Base-by-base conservation (phyloP, 2,113 vertebrate species). In the Ptilonorhynchus violaceus region DNA sequence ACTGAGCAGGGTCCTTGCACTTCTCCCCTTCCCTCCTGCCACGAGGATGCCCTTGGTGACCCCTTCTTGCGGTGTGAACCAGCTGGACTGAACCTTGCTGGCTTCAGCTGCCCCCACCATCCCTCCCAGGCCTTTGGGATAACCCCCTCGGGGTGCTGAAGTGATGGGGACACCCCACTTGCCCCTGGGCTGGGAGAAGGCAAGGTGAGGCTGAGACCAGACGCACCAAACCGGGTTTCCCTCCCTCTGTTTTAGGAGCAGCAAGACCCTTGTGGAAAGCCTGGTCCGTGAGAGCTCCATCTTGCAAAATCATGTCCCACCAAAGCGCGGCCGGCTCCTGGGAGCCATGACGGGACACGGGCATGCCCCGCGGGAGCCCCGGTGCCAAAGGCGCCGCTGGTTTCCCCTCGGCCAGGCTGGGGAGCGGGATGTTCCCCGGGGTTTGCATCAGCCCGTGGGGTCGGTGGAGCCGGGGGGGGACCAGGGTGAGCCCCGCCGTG, bases 311-410 rank as follows among this genome's bases (percentile, higher is more conserved):
- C 31, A 0, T 3, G 1, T 84, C 49, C 33, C 56, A 4, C 6
- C 35, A 4, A 22, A 62, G 37, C 2, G 0, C 3, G 52, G 30
- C 18, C 0, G 8, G 39, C 4, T 77, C 33, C 60, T 10, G 74
- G 59, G 24, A 20, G 63, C 1, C 9, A 2, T 31, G 44, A 6
- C 44, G 52, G 44, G 10, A 31, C 42, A 24, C 2, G 4, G 60
- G 33, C 69, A 44, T 4, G 2, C 13, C 15, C 16, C 0, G 2
- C 3, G 1, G 44, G 23, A 9, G 37, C 20, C 50, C 50, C 18
- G 1, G 1, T 9, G 73, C 37, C 25, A 9, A 5, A 0, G 37
- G 1, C 0, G 7, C 44, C 10, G n/a, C 47, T 24, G 84, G 4
- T 16, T 41, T 63, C 27, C 15, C 22, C 33, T 55, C 7, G 7